Base-by-base conservation (phyloP, 1,140 invertebrate genomes). In the Muscidifurax raptorellus region DNA sequence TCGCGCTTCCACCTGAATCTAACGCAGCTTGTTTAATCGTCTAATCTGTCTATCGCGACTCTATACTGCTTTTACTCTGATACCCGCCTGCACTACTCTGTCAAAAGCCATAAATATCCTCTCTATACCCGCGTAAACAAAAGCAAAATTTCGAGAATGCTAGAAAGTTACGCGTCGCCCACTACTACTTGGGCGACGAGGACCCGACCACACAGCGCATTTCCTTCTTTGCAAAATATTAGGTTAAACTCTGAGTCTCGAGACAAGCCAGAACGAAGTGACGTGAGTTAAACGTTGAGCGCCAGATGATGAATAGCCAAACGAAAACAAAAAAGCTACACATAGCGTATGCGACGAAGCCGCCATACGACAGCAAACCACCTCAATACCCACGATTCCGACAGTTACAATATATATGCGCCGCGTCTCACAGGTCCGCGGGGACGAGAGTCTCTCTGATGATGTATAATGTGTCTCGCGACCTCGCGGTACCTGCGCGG, bases 231-330 rank as follows among this genome's bases (percentile, higher is more conserved):
- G 22, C 27, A 82, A 67, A 40, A 40, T 15, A 71, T 83, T 83
- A 77, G 40, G 44, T 47, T 78, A 44, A 79, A 47, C 32, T 78
- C 74, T 36, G 30, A 80, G 72, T 78, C 71, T 86, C 71, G 69
- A 80, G 71, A 82, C 77, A 67, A 44, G 12, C 32, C 9, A 80
- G 83, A 82, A 86, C 69, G 86, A 87, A 76, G 52, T n/a, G 52
- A 80, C 80, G 75, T 80, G 64, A 84, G 32, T 69, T 69, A 87
- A 81, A 84, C 67, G 84, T 76, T 69, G 71, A 83, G 85, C 59
- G 85, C 78, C 44, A 82, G 83, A 84, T 64, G 71, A 88, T 66
- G 71, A 86, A 88, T 87, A 86, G 52, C 52, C 6, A 59, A 59
- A 5, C 18, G n/a, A 59, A 9, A 59, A n/a, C 87, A 86, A 47